Evolutionary conservation across 2,888 invertebrate species (phyloP).

Genomic region (Drosophila subsilvestris): DNA sequence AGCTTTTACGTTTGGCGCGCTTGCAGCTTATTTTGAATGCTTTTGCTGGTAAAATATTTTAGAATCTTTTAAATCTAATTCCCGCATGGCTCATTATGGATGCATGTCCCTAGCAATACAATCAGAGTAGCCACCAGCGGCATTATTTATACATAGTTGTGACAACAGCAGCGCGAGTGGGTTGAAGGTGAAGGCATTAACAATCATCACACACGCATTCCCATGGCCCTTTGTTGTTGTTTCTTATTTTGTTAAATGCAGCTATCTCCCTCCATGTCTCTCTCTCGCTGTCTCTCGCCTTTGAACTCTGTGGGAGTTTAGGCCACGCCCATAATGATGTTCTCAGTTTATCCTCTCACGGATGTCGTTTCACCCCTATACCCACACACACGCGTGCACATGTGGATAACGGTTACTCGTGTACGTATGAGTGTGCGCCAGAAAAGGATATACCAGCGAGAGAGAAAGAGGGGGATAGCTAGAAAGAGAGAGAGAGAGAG

Average conservation of each 20-base stretch:
- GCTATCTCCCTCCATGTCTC: constrained; percentile 9
- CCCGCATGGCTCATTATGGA: neutral
- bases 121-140: neutral
- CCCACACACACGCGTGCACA: constrained; percentile 10
- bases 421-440: neutral
- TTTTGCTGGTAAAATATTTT: neutral
- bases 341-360: constrained; percentile 36
- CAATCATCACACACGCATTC: constrained; percentile 58
- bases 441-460: too few relatives aligned
- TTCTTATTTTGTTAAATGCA: constrained; percentile 9
- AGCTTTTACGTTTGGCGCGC: neutral
- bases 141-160: neutral
- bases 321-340: constrained; percentile 56
- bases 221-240: constrained; percentile 46
- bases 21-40: neutral
- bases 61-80: neutral
- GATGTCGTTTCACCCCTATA: constrained; percentile 60
- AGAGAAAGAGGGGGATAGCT: too few relatives aligned
- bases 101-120: neutral
- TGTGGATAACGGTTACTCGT: neutral
- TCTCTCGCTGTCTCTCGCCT: constrained; percentile 30
- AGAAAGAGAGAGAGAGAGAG: constrained; percentile 2
- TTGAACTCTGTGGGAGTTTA: constrained; percentile 5
- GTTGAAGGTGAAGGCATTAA: constrained; percentile 6
- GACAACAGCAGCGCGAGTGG: neutral